Base-by-base conservation (phyloP, 2,113 vertebrate species). In the Ciconia maguari region DNA sequence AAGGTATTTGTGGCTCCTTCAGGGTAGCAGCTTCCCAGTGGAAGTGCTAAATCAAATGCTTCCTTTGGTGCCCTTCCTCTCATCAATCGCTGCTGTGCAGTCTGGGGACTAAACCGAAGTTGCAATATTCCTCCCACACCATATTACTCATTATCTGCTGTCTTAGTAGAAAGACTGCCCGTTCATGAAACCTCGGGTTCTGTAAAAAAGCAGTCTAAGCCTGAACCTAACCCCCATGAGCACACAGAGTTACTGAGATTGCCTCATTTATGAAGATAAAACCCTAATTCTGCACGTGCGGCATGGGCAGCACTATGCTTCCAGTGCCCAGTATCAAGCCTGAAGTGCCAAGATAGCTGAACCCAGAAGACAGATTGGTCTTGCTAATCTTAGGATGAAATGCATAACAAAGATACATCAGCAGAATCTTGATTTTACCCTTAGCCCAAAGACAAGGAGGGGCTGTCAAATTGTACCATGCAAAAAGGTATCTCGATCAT, bases 31-130 rank as follows among this genome's bases (percentile, higher is more conserved):
- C 57, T 79, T 94, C 81, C 82, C 60, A 34, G 44, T 55, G 84
- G 82, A 95, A 93, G 80, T 24, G 55, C 49, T 77, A 65, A 91
- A 92, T 84, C 78, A 81, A 84, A 87, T 3, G 3, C 41, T 92
- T 92, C 93, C 81, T 82, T 25, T 44, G 34, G 29, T 78, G 77
- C 69, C 52, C 30, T 89, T 84, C 72, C 81, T 84, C 64, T 74
- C 60, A 77, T 46, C 54, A 72, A 4, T 41, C 1, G 1, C 70
- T 36, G 55, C 77, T 24, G 54, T 41, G 8, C 3, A 49, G 41
- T 14, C 52, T 42, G 16, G 17, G 55, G 66, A 79, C 30, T 38
- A 42, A 13, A 55, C 6, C 6, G 24, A 60, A 72, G n/a, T 66
- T 62, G 36, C 44, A 10, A 10, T 4, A 16, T 41, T 54, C 86